A percentile compares a stretch with the other conserved stretches of the same genome.
Evolutionary conservation across 2,113 vertebrate species (phyloP).

Genomic region (Cepphus grylle): DNA sequence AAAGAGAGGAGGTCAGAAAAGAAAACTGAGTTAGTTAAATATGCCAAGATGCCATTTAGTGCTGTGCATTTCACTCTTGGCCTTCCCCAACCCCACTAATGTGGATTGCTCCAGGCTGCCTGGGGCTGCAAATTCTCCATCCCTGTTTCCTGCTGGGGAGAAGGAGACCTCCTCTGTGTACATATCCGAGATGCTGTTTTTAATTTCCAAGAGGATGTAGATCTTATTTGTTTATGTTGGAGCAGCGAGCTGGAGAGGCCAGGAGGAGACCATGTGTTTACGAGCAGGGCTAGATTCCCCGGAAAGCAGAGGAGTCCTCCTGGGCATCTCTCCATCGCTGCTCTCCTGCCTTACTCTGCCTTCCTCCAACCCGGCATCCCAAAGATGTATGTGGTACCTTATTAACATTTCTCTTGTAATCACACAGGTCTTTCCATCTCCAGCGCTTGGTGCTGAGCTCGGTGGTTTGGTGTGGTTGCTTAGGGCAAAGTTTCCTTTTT

Average conservation of each 20-base stretch:
- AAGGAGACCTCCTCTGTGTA: not conserved
- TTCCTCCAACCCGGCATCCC: not conserved
- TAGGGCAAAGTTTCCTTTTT: not conserved
- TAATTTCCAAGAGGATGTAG: not conserved
- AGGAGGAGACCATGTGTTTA: not conserved
- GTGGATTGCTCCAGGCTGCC: not conserved
- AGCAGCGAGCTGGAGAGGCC: not conserved
- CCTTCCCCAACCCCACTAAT: not conserved
- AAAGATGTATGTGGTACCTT: fast-evolving
- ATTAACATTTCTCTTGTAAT: not conserved
- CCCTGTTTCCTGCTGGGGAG: not conserved
- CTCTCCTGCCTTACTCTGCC: not conserved
- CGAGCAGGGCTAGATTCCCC: not conserved
- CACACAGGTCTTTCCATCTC: not conserved
- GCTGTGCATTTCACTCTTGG: not conserved
- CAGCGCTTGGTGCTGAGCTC: too few species aligned
- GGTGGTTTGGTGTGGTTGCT: not conserved
- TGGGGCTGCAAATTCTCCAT: not conserved
- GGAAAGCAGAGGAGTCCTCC: not conserved
- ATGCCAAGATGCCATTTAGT: not conserved
- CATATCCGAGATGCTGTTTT: not conserved
- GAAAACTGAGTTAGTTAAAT: not conserved
- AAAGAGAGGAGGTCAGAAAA: not conserved
- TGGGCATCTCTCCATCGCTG: not conserved
- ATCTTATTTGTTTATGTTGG: not conserved